Conservation (phyloP, 2,888 invertebrate genomes). For the Uropetala carovei region DNA sequence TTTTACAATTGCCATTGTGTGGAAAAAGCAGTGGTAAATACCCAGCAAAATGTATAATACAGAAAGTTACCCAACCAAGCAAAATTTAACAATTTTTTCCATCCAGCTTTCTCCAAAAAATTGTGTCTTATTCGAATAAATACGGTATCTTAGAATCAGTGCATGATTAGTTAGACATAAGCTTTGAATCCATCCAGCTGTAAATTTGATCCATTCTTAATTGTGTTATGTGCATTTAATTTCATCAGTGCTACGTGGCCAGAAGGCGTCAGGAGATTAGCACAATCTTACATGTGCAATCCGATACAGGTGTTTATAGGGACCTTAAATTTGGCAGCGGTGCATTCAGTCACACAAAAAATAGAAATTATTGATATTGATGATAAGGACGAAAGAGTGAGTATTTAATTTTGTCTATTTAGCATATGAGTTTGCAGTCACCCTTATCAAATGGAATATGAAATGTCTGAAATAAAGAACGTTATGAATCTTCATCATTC, state of each 20-base stretch:
- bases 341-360: slow-evolving; percentile 90
- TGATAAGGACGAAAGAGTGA: slow-evolving; percentile 82
- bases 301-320: slow-evolving; percentile 95
- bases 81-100: too few relatives aligned
- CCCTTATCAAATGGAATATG: neutral
- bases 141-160: too few relatives aligned
- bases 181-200: too few relatives aligned
- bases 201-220: too few relatives aligned
- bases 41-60: too few relatives aligned
- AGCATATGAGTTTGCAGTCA: neutral
- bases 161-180: too few relatives aligned
- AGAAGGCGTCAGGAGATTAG: slow-evolving; percentile 88
- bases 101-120: too few relatives aligned
- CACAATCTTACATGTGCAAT: slow-evolving; percentile 90
- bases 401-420: slow-evolving; percentile 52
- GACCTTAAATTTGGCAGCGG: slow-evolving; percentile 90
- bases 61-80: too few relatives aligned
- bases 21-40: too few relatives aligned
- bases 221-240: slow-evolving; percentile 16
- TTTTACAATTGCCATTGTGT: too few relatives aligned
- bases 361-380: slow-evolving; percentile 85
- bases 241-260: slow-evolving; percentile 93
- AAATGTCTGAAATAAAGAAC: neutral
- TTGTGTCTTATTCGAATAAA: too few relatives aligned
- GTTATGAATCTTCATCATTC: neutral